Conservation (phyloP, 2,888 invertebrate species). For the Hipparchia sbordonii region DNA sequence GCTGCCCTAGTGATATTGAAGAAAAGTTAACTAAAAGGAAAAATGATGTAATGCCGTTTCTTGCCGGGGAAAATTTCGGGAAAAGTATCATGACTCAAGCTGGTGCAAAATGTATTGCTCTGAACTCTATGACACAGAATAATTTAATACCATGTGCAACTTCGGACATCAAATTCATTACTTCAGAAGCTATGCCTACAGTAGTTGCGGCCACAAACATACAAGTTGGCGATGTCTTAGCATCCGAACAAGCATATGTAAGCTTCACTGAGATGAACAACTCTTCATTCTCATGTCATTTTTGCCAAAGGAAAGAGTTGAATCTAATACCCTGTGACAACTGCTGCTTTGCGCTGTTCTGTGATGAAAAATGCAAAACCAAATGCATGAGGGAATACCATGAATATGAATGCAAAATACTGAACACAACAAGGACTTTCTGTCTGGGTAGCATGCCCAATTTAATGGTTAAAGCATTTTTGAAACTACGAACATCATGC, state of each 20-base stretch:
- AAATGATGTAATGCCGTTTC: slow-evolving; percentile 19
- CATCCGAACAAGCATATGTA: slow-evolving; percentile 45
- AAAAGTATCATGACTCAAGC: slow-evolving; percentile 4
- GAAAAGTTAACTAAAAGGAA: slow-evolving; percentile 42
- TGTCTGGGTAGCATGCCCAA: slow-evolving; percentile 8
- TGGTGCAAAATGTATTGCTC: slow-evolving; percentile 7
- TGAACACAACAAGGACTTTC: slow-evolving; percentile 31
- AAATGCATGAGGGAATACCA: slow-evolving; percentile 43
- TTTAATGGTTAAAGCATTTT: slow-evolving; percentile 41
- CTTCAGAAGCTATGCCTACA: slow-evolving; percentile 36
- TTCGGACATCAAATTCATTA: slow-evolving; percentile 38
- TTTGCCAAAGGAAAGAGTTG: slow-evolving; percentile 44
- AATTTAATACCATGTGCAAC: slow-evolving; percentile 44
- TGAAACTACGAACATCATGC: slow-evolving; percentile 42
- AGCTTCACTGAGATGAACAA: slow-evolving; percentile 27
- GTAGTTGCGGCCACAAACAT: slow-evolving; percentile 45
- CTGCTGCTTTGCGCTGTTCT: slow-evolving; percentile 46
- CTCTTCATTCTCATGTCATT: slow-evolving; percentile 41
- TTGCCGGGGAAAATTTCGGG: slow-evolving; percentile 6
- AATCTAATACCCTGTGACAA: slow-evolving; percentile 48
- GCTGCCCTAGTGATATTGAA: slow-evolving; percentile 44
- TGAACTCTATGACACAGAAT: slow-evolving; percentile 27
- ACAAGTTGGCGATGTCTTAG: slow-evolving; percentile 47
- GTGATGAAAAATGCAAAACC: slow-evolving; percentile 43
- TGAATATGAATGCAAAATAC: slow-evolving; percentile 44